Evolutionary conservation across 2,113 vertebrate genomes (phyloP).

Genomic region (Saimiri boliviensis): DNA sequence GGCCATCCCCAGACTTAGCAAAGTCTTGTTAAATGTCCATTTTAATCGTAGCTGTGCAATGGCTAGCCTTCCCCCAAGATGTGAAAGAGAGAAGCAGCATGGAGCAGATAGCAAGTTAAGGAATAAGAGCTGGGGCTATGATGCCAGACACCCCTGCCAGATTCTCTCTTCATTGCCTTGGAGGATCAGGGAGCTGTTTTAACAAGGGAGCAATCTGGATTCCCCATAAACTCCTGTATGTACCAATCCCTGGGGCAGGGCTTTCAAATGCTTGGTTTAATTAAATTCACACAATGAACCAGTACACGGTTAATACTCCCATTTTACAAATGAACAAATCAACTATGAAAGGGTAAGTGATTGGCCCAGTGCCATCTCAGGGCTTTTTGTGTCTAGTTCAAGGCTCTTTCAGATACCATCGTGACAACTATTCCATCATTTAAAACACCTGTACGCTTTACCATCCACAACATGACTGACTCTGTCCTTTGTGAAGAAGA

Average conservation of each 20-base stretch:
- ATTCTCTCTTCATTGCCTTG: not conserved
- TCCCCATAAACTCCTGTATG: not conserved
- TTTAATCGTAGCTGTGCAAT: not conserved
- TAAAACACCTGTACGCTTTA: not conserved
- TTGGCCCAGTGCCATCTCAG: not conserved
- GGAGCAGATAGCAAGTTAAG: not conserved
- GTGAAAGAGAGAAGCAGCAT: not conserved
- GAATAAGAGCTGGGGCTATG: not conserved
- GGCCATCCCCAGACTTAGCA: not conserved
- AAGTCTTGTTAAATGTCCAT: not conserved
- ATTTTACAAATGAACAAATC: not conserved
- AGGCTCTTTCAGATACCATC: not conserved
- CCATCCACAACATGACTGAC: not conserved
- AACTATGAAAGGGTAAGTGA: not conserved
- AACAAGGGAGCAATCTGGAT: not conserved
- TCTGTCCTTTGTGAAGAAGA: not conserved
- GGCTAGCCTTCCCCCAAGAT: not conserved
- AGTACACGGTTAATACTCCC: not conserved
- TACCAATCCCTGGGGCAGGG: not conserved
- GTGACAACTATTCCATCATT: not conserved
- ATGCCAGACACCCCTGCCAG: not conserved
- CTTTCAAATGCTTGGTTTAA: not conserved
- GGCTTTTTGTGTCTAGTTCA: not conserved
- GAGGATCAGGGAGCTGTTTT: not conserved
- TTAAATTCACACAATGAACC: not conserved